Base-by-base conservation (phyloP, 2,888 invertebrate genomes). In the Hipparchia sbordonii region DNA sequence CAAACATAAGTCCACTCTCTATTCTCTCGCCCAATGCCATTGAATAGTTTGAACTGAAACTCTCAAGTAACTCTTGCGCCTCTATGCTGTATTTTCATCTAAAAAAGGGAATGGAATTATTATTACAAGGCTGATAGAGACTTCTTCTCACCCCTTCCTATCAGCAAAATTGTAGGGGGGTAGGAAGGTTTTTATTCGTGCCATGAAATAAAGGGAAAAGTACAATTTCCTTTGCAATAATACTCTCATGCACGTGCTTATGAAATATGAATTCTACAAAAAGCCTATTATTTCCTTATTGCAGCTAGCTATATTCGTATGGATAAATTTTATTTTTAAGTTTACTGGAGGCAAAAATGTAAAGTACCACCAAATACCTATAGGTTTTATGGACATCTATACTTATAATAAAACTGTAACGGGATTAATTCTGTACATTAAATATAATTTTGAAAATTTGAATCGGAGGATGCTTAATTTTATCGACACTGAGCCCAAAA, bases 221-320 rank as follows among this genome's bases (percentile, higher is more conserved):
- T 84, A 86, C 86, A 87, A 86, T 84, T 87, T 86, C 85, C 83
- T 78, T 81, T 83, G 89, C 87, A 88, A 92, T 92, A 92, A 90
- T 84, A 87, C 89, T 88, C 89, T 87, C 86, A 87, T 88, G 88
- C 85, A 89, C 89, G 88, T 90, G 89, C 89, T 90, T 90, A 90
- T 92, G 91, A 93, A 92, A 92, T 92, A 93, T 92, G 91, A 91
- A 92, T 91, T 90, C 89, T 88, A 89, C 92, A 87, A 88, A 90
- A 48, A 90, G 90, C 90, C 89, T 92, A 90, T 91, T 92, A 92
- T 91, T 91, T 87, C 87, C 89, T 91, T 92, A 91, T 91, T 91
- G 87, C 13, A 56, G 13, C 90, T 9, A 23, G 51, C 9, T 57
- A 33, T 5, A n/a, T 57, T 65, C 57, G 7, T 33, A 33, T 33